Base-by-base conservation (phyloP, 2,888 invertebrate genomes). In the Epinotia bilunana region DNA sequence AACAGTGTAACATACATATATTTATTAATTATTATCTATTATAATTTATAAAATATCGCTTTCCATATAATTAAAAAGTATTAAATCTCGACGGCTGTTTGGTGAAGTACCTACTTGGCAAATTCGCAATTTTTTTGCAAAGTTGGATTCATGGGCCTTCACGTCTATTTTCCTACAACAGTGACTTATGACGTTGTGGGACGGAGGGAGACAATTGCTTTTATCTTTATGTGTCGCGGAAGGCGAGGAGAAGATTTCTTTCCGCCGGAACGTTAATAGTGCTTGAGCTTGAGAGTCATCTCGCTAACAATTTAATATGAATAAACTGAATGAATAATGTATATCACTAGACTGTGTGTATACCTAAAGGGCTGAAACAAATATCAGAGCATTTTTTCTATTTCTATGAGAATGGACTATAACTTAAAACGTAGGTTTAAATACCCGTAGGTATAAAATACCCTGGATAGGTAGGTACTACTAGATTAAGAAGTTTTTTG, bases 211-310 rank as follows among this genome's bases (percentile, higher is more conserved):
- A 61, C 61, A 70, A 62, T 62, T 49, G 33, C 70, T 33, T 33
- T 70, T 57, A 70, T 70, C 70, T 70, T 61, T 70, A 33, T 53
- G 61, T 60, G 46, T 9, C 57, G 70, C 49, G 33, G 53, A 70
- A 53, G 53, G 20, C 53, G 33, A 9, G 23, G 46, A 28, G 60
- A 46, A 69, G 23, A 70, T 60, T 33, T n/a, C 28, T 33, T 61
- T 33, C 33, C 61, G 18, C 46, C 18, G n/a, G 49, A 13, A 61
- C 61, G 61, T 28, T 61, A 43, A 49, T 61, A 57, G 53, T 55
- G 67, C 39, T 68, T 33, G 20, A 57, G 57, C 16, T 16, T 43
- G 18, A 20, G 13, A 12, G 9, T 28, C 46, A 13, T 11, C 18
- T 33, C 16, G 4, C 49, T 28, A 53, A 55, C n/a, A 55, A 33